Percentiles rank a stretch among this genome's conserved stretches.
Conservation (phyloP, 2,888 invertebrate species). For the Portevinia maculata region DNA sequence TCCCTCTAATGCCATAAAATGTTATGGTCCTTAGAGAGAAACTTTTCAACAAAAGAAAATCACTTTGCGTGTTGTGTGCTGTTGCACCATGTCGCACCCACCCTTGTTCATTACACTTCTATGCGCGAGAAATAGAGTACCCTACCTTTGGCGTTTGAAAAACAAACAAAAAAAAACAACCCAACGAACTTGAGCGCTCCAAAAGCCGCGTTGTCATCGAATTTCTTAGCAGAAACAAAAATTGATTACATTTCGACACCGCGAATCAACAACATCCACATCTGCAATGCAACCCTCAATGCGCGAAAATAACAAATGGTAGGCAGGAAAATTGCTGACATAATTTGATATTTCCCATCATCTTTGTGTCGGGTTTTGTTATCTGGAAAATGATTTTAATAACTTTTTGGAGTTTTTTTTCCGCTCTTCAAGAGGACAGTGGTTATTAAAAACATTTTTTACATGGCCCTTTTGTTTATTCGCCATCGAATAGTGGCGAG, state of each 20-base stretch:
- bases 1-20: slow-evolving; percentile 68
- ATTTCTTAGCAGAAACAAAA: slow-evolving; percentile 64
- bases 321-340: slow-evolving; percentile 68
- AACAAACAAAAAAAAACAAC: slow-evolving; percentile 3
- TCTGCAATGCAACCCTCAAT: slow-evolving; percentile 18
- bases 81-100: slow-evolving; percentile 3
- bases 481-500: slow-evolving; percentile 44
- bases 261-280: slow-evolving; percentile 53
- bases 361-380: slow-evolving; percentile 64
- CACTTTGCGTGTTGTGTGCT: slow-evolving; percentile 56
- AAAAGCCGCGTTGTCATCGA: slow-evolving; percentile 54
- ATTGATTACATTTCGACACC: slow-evolving; percentile 71
- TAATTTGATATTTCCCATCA: slow-evolving; percentile 74
- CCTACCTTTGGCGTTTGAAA: slow-evolving; percentile 16
- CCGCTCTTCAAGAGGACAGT: slow-evolving; percentile 37
- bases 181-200: neutral
- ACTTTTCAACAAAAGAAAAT: slow-evolving; percentile 65
- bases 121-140: slow-evolving; percentile 41
- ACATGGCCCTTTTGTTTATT: slow-evolving; percentile 54
- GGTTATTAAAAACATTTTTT: slow-evolving; percentile 73
- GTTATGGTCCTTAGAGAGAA: slow-evolving; percentile 59
- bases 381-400: slow-evolving; percentile 71
- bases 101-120: slow-evolving; percentile 40
- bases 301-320: slow-evolving; percentile 47
- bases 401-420: slow-evolving; percentile 38